Conservation (phyloP, 2,113 vertebrate species). For the Tachuris rubrigastra region DNA sequence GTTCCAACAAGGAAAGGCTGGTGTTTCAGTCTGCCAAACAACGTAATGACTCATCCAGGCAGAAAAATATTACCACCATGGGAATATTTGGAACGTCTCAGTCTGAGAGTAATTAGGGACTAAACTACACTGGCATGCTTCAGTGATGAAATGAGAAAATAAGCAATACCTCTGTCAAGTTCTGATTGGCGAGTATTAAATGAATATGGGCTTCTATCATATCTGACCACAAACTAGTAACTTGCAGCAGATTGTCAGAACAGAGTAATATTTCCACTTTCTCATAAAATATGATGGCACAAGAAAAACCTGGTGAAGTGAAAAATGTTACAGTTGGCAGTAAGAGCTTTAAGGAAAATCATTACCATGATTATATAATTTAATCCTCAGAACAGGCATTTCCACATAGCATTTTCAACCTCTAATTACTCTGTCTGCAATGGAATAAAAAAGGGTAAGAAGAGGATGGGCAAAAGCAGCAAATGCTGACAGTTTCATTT, state of each 20-base stretch:
- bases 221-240: conserved; percentile 74
- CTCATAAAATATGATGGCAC: conserved; percentile 60
- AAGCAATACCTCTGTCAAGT: conserved; percentile 84
- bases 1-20: conserved; percentile 83
- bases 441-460: conserved; percentile 43
- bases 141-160: conserved; percentile 84
- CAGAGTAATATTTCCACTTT: conserved; percentile 42
- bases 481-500: conserved; percentile 72
- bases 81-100: conserved; percentile 88
- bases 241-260: conserved; percentile 69
- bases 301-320: conserved; percentile 53
- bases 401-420: conserved; percentile 62
- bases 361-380: conserved; percentile 74
- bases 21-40: conserved; percentile 90
- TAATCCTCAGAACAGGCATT: conserved; percentile 69
- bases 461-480: conserved; percentile 32
- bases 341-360: conserved; percentile 73
- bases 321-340: conserved; percentile 71
- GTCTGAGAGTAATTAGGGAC: conserved; percentile 95
- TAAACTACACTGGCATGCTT: conserved; percentile 91
- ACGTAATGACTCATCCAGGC: conserved; percentile 90
- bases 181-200: conserved; percentile 79
- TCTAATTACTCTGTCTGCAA: conserved; percentile 71
- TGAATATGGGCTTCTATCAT: conserved; percentile 74
- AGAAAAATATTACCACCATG: conserved; percentile 93